Percentiles rank a stretch among this genome's conserved stretches.
Conservation (phyloP, 1,140 invertebrate genomes). For the Magallana angulata region DNA sequence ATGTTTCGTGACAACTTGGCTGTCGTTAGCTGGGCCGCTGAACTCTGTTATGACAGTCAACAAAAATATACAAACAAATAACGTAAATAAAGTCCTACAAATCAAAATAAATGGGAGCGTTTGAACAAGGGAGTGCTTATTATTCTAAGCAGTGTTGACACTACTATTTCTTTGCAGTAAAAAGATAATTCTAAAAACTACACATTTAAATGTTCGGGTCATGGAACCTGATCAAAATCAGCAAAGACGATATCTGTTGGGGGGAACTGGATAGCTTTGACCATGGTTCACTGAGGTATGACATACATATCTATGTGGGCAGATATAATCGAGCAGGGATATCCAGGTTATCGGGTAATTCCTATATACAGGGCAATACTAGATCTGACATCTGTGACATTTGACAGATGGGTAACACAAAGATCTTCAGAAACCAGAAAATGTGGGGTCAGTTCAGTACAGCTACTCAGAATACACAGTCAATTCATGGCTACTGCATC, state of each 20-base stretch:
- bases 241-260: background rate
- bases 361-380: background rate
- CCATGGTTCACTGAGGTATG: slow-evolving; percentile 2
- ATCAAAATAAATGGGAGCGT: slow-evolving; percentile 24
- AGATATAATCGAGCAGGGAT: background rate
- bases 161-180: slow-evolving; percentile 16
- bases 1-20: background rate
- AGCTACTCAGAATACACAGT: background rate
- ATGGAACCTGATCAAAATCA: slow-evolving; percentile 11
- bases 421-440: slow-evolving; percentile 2
- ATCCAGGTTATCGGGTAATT: slow-evolving; percentile 6
- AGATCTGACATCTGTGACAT: slow-evolving; percentile 28
- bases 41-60: background rate
- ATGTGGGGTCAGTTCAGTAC: background rate
- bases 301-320: background rate
- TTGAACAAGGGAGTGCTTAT: slow-evolving; percentile 10
- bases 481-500: no score
- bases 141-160: slow-evolving; percentile 15
- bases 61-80: slow-evolving; percentile 6
- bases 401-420: slow-evolving; percentile 25
- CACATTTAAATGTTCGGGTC: slow-evolving; percentile 21
- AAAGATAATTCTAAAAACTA: background rate
- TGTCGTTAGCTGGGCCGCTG: background rate
- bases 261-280: slow-evolving; percentile 13
- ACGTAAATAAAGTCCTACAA: background rate